Evolutionary conservation across 1,140 invertebrate genomes (phyloP).

Genomic region (Branchinecta lindahli): DNA sequence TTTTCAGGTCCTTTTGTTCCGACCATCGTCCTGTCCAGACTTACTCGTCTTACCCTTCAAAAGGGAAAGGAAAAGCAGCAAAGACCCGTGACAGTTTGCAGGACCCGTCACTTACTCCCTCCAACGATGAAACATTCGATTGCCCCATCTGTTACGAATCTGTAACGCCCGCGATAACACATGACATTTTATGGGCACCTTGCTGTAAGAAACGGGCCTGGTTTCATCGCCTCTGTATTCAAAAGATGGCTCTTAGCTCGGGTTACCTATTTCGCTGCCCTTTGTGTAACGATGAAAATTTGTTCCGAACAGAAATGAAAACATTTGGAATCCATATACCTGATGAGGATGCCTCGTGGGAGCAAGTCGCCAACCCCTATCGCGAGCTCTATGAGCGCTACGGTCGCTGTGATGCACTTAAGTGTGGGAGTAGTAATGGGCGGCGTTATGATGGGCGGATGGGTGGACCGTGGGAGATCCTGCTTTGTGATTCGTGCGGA

Average conservation of each 20-base stretch:
- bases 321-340: conserved; percentile 46
- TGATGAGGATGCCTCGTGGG: conserved; percentile 50
- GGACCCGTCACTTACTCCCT: no score
- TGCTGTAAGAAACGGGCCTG: conserved; percentile 44
- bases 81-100: no score
- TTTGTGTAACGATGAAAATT: conserved; percentile 44
- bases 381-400: conserved; percentile 42
- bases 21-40: no score
- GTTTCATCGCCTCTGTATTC: conserved; percentile 44
- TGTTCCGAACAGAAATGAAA: conserved; percentile 42
- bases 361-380: conserved; percentile 45
- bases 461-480: conserved; percentile 33
- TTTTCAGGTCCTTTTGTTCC: background rate
- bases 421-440: conserved; percentile 41
- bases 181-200: conserved; percentile 38
- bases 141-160: conserved; percentile 43
- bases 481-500: conserved; percentile 40
- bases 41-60: no score
- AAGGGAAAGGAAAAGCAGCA: no score
- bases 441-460: conserved; percentile 31
- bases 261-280: conserved; percentile 54
- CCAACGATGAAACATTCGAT: conserved; percentile 20
- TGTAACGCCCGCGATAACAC: conserved; percentile 30
- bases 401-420: conserved; percentile 39
- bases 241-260: conserved; percentile 43